Evolutionary conservation across 2,797 vertebrate genomes (phyloP), one percentile per base, ranked within the genome.

Genomic region (Taeniopygia guttata): DNA sequence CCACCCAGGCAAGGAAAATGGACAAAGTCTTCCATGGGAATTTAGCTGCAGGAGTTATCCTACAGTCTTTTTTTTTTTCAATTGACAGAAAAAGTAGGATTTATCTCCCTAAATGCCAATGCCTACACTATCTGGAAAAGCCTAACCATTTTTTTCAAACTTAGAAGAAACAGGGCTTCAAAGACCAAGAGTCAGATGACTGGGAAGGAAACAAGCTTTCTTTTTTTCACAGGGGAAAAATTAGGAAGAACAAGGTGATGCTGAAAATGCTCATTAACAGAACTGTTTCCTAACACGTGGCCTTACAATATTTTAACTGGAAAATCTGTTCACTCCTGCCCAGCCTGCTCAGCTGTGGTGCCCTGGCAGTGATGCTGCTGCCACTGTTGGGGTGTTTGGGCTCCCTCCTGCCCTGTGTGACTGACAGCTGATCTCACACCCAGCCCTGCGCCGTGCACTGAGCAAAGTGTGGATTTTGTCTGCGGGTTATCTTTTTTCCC

Each of bases 401-500:
- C 7, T 29, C 36, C 26, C 60, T 9, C 42, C 36, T 3, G 0
- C 18, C 9, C 74, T 22, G 32, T 2, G 1, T 8, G 49, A 10
- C 26, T 7, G 42, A 15, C 40, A 3, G 0, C 32, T 45, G 54
- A 36, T 5, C 18, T 11, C 45, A 5, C 11, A 4, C 0, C 25
- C 80, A 22, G 9, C 30, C 40, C 11, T 4, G 32, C 72, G 5
- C 25, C 0, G 1, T 5, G 30, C 36, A 2, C 3, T 0, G 16
- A 34, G 26, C 13, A 25, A 36, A 59, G 16, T 0, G 4, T 2
- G 15, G 12, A 5, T 76, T 83, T 66, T 49, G 4, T 17, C 40
- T 26, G 21, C 1, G 10, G 11, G 8, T n/a, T 79, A 4, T 12
- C 19, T 19, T n/a, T 14, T 4, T 5, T 2, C 4, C 8, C 5